A percentile compares a stretch with the other conserved stretches of the same genome.
phyloP scores from a whole-genome alignment of 2,797 vertebrate genomes.

The Myripristis jacobus region DNA sequence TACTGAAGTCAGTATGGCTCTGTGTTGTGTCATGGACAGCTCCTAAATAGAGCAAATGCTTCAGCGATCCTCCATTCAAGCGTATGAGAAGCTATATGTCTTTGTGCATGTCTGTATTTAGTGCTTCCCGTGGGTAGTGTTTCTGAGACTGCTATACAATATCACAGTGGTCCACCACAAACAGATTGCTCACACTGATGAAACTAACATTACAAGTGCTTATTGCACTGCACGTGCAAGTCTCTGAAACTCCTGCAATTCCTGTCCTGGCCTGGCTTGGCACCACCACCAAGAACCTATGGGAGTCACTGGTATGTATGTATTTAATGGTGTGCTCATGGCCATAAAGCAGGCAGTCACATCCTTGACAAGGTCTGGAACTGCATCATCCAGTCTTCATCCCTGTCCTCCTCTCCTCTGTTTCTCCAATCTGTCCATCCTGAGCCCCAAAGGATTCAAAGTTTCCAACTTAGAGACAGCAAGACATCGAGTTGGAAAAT shows the following conservation, averaged over 20 bases:
- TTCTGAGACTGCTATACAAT: neutral
- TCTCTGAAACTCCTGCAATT: neutral
- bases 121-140: slow-evolving; percentile 7
- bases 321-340: slow-evolving; percentile 14
- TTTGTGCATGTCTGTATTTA: neutral
- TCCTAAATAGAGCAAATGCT: slow-evolving; percentile 48
- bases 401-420: slow-evolving; percentile 11
- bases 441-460: slow-evolving; percentile 28
- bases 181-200: slow-evolving; percentile 25
- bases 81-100: slow-evolving; percentile 1
- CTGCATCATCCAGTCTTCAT: slow-evolving; percentile 23
- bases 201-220: slow-evolving; percentile 27
- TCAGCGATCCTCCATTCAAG: slow-evolving; percentile 52
- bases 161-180: slow-evolving; percentile 10
- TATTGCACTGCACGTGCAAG: slow-evolving; percentile 9
- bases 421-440: slow-evolving; percentile 38
- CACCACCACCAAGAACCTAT: slow-evolving; percentile 5
- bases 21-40: slow-evolving; percentile 71
- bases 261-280: neutral
- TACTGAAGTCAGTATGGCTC: slow-evolving; percentile 45
- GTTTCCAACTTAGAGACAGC: slow-evolving; percentile 39
- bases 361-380: slow-evolving; percentile 14
- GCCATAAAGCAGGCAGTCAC: slow-evolving; percentile 29
- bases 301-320: neutral
- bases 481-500: slow-evolving; percentile 31